Base-by-base conservation (phyloP, 2,113 vertebrate species). In the Narcine bancroftii region DNA sequence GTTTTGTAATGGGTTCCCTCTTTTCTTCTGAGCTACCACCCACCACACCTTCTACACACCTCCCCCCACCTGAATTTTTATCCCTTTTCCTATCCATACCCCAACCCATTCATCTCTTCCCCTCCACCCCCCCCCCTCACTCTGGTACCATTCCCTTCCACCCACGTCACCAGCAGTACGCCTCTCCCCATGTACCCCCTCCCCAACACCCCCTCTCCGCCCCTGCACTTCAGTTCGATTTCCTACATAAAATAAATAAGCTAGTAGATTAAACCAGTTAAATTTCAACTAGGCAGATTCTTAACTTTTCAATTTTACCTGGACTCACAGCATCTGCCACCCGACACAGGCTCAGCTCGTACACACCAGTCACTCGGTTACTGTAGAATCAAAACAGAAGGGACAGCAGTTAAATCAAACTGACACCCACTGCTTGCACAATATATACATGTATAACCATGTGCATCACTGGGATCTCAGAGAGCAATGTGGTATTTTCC, bases 301-400 rank as follows among this genome's bases (percentile, higher is more conserved):
- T 26, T 13, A 42, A 5, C 77, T 81, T 81, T 81, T 5, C 29
- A 33, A 6, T 10, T 56, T 92, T 93, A 99, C 98, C 99, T 96
- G 99, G 99, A 94, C 99, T 99, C 92, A 98, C 98, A 0, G 97
- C 96, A 0, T 99, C 99, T 0, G 98, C 98, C 94, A 98, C 95
- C 0, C 97, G 96, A 94, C 98, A 98, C 17, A 99, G 95, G 94
- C 97, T 99, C 93, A 99, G 97, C 93, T 99, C 98, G 0, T 99
- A 99, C 75, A 99, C 97, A 26, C 99, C 98, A 0, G 98, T 99
- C 76, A 99, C 96, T 0, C 98, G 97, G 94, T 99, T 99, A 93
- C 99, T 99, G 93, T 0, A 29, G 39, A 91, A 89, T 77, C 65
- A 92, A 93, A 29, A 83, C 60, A 91, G 69, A n/a, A 87, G 6